A percentile compares a stretch with the other conserved stretches of the same genome.
phyloP scores from a whole-genome alignment of 2,113 vertebrate species.

The Gallinago jamesoni region DNA sequence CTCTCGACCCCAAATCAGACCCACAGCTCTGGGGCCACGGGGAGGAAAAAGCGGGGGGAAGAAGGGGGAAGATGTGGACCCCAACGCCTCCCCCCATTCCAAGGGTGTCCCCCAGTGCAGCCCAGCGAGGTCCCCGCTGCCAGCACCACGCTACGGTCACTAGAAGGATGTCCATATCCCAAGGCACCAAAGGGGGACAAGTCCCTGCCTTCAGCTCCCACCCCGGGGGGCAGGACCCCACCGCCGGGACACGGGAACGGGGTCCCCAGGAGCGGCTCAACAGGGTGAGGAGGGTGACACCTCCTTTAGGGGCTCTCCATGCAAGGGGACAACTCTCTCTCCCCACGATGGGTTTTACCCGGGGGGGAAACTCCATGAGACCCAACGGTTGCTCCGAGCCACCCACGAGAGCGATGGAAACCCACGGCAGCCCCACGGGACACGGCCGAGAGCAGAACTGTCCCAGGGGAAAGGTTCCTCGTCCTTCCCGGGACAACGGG shows the following conservation, averaged over 20 bases:
- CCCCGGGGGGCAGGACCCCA: not conserved
- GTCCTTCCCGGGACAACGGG: not conserved
- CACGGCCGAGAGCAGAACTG: accelerated
- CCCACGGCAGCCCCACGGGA: not conserved
- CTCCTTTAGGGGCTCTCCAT: not conserved
- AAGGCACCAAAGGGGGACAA: accelerated
- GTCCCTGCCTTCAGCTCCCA: not conserved
- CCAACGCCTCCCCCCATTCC: not conserved
- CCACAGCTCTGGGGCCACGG: not conserved
- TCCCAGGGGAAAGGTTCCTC: not conserved
- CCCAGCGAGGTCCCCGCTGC: not conserved
- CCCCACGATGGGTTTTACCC: not conserved
- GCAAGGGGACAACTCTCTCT: not conserved
- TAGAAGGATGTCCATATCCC: accelerated
- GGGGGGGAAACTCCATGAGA: not conserved
- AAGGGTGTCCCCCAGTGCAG: not conserved
- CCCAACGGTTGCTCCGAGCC: not conserved
- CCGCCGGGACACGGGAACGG: accelerated
- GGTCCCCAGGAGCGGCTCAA: not conserved
- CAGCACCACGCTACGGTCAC: not conserved
- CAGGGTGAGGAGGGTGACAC: not conserved
- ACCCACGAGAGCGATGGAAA: accelerated
- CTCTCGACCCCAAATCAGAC: not conserved
- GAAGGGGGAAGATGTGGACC: accelerated
- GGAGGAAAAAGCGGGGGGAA: not conserved